Evolutionary conservation across 2,797 vertebrate genomes (phyloP).

Genomic region (Cetoscarus ocellatus): DNA sequence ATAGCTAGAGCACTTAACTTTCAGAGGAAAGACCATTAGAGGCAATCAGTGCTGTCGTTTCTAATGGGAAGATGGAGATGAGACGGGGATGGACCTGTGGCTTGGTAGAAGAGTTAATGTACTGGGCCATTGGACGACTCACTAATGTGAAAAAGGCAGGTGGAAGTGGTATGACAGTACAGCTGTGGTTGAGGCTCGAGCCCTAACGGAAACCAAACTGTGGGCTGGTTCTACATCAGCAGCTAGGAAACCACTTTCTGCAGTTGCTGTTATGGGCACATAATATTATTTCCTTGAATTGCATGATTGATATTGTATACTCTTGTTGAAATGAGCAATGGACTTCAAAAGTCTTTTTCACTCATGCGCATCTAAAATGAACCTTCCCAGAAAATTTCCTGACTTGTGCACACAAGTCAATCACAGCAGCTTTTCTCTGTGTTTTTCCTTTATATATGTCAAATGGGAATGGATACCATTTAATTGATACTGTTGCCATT

Average conservation of each 20-base stretch:
- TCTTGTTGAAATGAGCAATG: no score
- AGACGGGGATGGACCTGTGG: slow-evolving; percentile 66
- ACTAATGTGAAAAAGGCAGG: slow-evolving; percentile 56
- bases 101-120: slow-evolving; percentile 63
- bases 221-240: slow-evolving; percentile 44
- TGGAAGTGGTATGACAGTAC: slow-evolving; percentile 54
- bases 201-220: slow-evolving; percentile 64
- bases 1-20: slow-evolving; percentile 71
- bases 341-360: no score
- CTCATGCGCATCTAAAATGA: no score
- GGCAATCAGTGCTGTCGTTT: slow-evolving; percentile 70
- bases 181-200: slow-evolving; percentile 48
- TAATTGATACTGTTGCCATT: no score
- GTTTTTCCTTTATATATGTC: no score
- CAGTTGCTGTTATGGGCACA: not conserved
- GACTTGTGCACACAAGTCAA: no score
- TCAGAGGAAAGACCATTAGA: slow-evolving; percentile 68
- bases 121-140: slow-evolving; percentile 47
- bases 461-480: no score
- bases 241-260: slow-evolving; percentile 39
- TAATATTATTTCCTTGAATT: no score
- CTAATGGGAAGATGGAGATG: slow-evolving; percentile 62
- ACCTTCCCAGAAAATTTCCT: no score
- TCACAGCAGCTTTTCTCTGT: no score
- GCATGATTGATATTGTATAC: no score